phyloP scores from a whole-genome alignment of 2,888 invertebrate genomes.

The Cordilura impudica region DNA sequence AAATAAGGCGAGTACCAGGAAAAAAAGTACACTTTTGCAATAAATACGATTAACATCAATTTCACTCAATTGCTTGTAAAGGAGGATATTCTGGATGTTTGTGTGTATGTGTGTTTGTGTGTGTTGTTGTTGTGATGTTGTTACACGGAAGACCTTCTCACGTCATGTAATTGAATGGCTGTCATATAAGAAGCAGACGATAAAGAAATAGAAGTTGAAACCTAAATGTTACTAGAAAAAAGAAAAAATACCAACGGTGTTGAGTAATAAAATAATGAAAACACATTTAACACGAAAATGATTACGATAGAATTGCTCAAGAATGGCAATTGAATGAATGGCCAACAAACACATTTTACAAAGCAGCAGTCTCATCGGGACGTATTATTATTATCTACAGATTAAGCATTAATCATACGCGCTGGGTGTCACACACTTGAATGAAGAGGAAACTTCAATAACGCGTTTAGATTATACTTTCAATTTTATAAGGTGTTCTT shows the following conservation, averaged over 20 bases:
- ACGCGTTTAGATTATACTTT: too few species aligned
- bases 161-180: constrained; percentile 62
- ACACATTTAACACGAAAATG: constrained; percentile 7
- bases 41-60: constrained; percentile 63
- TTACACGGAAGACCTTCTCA: constrained; percentile 44
- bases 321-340: background rate
- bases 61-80: constrained; percentile 56
- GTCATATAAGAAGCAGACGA: constrained; percentile 58
- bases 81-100: constrained; percentile 30
- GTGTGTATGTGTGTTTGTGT: constrained; percentile 4
- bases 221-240: constrained; percentile 18
- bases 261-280: constrained; percentile 28
- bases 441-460: too few species aligned
- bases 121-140: constrained; percentile 3
- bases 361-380: background rate
- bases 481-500: too few species aligned
- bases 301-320: background rate
- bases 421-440: background rate
- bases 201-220: constrained; percentile 19
- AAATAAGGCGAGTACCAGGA: background rate
- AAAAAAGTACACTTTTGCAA: constrained; percentile 41
- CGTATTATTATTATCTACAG: constrained; percentile 15
- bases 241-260: constrained; percentile 31
- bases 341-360: background rate
- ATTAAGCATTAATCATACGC: constrained; percentile 26